Conservation (phyloP, 92 coral and sea anemone genomes). For the Epizoanthus scotinus region DNA sequence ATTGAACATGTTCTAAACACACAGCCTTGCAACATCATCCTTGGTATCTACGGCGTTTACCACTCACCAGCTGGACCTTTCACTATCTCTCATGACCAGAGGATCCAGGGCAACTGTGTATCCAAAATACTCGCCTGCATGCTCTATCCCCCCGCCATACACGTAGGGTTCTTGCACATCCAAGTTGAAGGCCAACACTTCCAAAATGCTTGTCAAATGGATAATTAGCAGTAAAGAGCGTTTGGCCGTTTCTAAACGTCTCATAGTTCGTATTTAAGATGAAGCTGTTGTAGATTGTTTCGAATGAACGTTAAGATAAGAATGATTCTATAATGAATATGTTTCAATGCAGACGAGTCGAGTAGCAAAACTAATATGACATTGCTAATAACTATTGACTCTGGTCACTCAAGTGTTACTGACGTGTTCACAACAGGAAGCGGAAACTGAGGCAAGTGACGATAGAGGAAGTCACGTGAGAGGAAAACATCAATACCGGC, state of each 20-base stretch:
- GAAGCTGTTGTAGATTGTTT: background rate
- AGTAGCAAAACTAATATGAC: background rate
- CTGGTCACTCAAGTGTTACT: background rate
- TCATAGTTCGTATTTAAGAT: background rate
- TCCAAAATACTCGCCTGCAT: background rate
- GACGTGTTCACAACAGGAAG: background rate
- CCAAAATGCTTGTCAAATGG: background rate
- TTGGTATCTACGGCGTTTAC: too few relatives aligned
- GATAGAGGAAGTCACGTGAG: background rate
- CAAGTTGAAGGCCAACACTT: slow-evolving; percentile 7
- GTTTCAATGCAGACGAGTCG: too few relatives aligned
- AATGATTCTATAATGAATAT: background rate
- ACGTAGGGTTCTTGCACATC: slow-evolving; percentile 2
- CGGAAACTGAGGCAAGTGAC: slow-evolving; percentile 1
- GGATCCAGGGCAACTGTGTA: slow-evolving; percentile 15
- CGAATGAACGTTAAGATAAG: too few relatives aligned
- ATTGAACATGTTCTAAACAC: too few relatives aligned
- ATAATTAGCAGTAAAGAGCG: background rate
- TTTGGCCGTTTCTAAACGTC: slow-evolving; percentile 1
- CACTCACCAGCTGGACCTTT: background rate
- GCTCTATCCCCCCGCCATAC: background rate
- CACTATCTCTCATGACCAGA: too few relatives aligned
- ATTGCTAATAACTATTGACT: background rate
- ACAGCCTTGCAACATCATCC: too few relatives aligned
- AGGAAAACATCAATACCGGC: background rate